Conservation (phyloP, 2,797 vertebrate species). For the Dipus sagitta region DNA sequence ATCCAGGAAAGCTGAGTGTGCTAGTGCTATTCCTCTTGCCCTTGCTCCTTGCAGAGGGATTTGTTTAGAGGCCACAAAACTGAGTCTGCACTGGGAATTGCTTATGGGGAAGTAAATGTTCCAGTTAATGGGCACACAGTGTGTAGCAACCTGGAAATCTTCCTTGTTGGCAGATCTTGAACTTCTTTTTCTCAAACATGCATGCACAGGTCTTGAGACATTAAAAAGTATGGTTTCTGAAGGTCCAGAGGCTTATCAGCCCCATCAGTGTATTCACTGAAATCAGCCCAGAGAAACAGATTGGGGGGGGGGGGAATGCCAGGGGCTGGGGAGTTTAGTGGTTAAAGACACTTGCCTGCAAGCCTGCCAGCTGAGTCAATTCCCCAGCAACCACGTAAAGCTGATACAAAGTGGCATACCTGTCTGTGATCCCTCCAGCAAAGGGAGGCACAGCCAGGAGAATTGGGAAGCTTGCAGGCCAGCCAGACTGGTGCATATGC, state of each 20-base stretch:
- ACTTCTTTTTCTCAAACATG: slow-evolving; percentile 66
- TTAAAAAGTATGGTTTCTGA: slow-evolving; percentile 69
- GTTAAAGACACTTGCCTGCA: too few species aligned
- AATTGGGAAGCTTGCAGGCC: too few species aligned
- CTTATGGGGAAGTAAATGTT: slow-evolving; percentile 68
- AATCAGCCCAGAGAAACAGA: slow-evolving; percentile 42
- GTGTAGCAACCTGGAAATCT: slow-evolving; percentile 67
- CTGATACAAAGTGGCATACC: too few species aligned
- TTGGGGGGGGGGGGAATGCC: background rate
- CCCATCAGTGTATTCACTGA: slow-evolving; percentile 21
- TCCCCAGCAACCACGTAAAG: too few species aligned
- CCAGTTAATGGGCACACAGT: slow-evolving; percentile 54
- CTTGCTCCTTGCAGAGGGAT: slow-evolving; percentile 22
- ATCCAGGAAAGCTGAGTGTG: background rate
- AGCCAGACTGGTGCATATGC: too few species aligned
- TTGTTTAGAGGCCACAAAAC: slow-evolving; percentile 45
- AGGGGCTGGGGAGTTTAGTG: too few species aligned
- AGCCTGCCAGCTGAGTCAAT: too few species aligned
- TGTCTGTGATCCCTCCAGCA: too few species aligned
- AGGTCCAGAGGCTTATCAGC: slow-evolving; percentile 34
- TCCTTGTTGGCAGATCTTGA: slow-evolving; percentile 73
- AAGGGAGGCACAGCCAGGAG: too few species aligned
- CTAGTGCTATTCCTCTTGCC: background rate
- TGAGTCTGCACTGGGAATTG: slow-evolving; percentile 56
- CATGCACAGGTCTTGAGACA: slow-evolving; percentile 63